Percentiles rank a stretch among this genome's conserved stretches.
Conservation (phyloP, 2,888 invertebrate genomes). For the Sinohyriopsis cumingii region DNA sequence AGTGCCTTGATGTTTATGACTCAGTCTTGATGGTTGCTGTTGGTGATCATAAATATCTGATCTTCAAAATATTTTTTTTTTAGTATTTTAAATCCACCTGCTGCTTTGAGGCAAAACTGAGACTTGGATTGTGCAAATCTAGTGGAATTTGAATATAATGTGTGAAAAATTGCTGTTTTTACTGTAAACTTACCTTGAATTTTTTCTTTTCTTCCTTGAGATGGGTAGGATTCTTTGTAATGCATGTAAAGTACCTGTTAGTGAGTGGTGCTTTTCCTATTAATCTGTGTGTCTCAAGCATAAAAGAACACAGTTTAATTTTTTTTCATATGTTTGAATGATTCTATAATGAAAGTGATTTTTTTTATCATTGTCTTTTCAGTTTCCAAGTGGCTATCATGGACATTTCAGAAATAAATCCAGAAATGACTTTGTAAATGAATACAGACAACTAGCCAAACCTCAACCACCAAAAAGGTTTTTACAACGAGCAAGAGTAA, state of each 20-base stretch:
- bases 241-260: neutral
- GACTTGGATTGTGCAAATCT: too few species aligned
- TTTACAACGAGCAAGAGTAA: constrained; percentile 59
- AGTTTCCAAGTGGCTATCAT: constrained; percentile 70
- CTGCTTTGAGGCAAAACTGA: too few species aligned
- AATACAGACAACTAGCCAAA: constrained; percentile 69
- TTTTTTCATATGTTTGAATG: neutral
- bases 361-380: constrained; percentile 33
- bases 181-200: too few species aligned
- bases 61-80: too few species aligned
- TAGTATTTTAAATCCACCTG: too few species aligned
- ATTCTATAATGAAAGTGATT: neutral
- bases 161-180: too few species aligned
- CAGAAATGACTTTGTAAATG: constrained; percentile 66
- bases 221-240: neutral
- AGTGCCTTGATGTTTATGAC: too few species aligned
- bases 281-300: too few species aligned
- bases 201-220: neutral
- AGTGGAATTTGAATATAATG: too few species aligned
- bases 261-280: neutral
- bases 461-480: constrained; percentile 70
- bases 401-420: constrained; percentile 69
- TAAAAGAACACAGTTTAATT: too few species aligned
- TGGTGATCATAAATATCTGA: too few species aligned
- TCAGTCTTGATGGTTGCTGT: too few species aligned